Base-by-base conservation (phyloP, 1,140 invertebrate species). In the Arion vulgaris region DNA sequence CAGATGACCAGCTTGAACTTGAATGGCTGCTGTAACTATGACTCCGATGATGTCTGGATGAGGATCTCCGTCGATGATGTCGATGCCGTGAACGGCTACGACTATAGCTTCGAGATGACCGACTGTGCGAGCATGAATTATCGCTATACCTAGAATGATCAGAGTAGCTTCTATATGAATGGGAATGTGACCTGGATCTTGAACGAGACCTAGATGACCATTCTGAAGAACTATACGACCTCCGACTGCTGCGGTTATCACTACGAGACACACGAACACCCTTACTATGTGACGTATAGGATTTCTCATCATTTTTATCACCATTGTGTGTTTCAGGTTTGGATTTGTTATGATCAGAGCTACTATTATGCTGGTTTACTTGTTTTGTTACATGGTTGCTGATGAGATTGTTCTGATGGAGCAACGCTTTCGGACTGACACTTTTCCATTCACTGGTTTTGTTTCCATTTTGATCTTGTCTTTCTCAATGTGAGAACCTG, bases 141-240 rank as follows among this genome's bases (percentile, higher is more conserved):
- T 85, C 84, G 79, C 87, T 89, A 77, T 88, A 88, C 26, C 74
- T 72, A 17, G 83, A 84, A 72, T 84, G 80, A 72, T 88, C 86
- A 28, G 88, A 88, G 66, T 90, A 89, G 78, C 85, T 88, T 11
- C 85, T 84, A 68, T 86, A 86, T 28, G 62, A 81, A 39, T 34
- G 53, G 41, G 73, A 89, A 19, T 81, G 82, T 17, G 88, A 88
- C 51, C 87, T 74, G 9, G 89, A 89, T 38, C 86, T 79, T 53
- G 86, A 87, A 15, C 86, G 82, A 39, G 88, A 86, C n/a, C 85
- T 80, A 4, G 86, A 86, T 69, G 85, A 88, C 68, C 86, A 88
- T 73, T 88, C 89, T 45, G 88, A 89, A 73, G 89, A 89, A 71
- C 86, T 89, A 77, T 88, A 88, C 7, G 88, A 89, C 23, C 83